phyloP scores from a whole-genome alignment of 2,888 invertebrate species.

The Piscicola geometra region DNA sequence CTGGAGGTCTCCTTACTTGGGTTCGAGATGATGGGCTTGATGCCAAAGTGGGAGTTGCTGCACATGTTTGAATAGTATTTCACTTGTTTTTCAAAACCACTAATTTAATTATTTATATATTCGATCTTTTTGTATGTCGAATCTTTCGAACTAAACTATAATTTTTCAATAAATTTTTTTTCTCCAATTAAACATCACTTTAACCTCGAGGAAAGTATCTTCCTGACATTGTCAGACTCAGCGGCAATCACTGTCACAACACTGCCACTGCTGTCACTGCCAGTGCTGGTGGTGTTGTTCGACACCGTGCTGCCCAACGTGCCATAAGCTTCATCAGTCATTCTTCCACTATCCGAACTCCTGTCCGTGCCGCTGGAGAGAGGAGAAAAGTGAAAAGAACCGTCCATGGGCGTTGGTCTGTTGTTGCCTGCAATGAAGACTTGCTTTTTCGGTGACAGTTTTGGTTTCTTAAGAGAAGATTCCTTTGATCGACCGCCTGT shows the following conservation, averaged over 20 bases:
- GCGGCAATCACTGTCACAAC: conserved; percentile 44
- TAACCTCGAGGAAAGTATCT: not conserved
- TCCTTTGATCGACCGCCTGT: conserved; percentile 18
- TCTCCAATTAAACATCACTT: no score
- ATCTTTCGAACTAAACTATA: no score
- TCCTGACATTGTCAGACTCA: conserved; percentile 35
- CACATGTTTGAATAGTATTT: not conserved
- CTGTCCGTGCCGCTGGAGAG: conserved; percentile 35
- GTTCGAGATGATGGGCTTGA: conserved; percentile 24
- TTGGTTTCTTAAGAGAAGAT: not conserved
- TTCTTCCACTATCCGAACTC: conserved; percentile 39
- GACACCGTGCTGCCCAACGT: conserved; percentile 42
- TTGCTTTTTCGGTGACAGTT: conserved; percentile 32
- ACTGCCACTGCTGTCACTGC: conserved; percentile 44
- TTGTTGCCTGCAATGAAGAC: not conserved
- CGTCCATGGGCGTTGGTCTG: not conserved
- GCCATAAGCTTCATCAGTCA: conserved; percentile 44
- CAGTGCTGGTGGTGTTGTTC: conserved; percentile 41
- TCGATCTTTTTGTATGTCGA: no score
- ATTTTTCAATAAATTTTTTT: no score
- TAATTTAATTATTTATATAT: no score
- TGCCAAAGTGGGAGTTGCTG: conserved; percentile 18
- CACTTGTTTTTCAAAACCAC: no score
- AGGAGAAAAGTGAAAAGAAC: conserved; percentile 26
- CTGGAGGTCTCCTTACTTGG: conserved; percentile 21